Percentiles rank a stretch among this genome's conserved stretches.
phyloP scores from a whole-genome alignment of 2,797 vertebrate genomes.

The Pantherophis vulpinus region DNA sequence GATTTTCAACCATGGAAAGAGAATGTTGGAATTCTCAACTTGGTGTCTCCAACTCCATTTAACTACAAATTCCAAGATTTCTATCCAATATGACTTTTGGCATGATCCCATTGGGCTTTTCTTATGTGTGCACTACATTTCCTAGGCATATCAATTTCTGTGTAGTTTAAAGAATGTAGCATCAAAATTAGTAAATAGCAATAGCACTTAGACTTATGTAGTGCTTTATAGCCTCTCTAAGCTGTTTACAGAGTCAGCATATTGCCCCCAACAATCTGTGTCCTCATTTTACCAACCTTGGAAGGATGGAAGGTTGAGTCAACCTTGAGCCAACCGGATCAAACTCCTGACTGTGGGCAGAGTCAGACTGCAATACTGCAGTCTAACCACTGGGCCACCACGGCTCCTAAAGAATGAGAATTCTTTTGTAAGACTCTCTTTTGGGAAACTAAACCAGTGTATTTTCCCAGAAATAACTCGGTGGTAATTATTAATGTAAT shows the following conservation, averaged over 20 bases:
- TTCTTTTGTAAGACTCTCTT: neutral
- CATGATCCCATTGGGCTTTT: neutral
- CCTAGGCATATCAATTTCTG: neutral
- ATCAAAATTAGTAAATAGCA: neutral
- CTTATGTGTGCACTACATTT: neutral
- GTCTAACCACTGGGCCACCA: neutral
- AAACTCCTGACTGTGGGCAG: neutral
- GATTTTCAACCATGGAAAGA: neutral
- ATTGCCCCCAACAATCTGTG: neutral
- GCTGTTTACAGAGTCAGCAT: neutral
- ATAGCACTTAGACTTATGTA: neutral
- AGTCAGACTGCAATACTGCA: neutral
- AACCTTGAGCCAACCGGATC: neutral
- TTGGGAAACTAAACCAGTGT: neutral
- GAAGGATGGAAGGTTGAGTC: neutral
- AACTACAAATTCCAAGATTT: neutral
- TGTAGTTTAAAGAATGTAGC: neutral
- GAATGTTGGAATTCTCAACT: neutral
- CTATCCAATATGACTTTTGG: neutral
- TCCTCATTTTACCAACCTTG: neutral
- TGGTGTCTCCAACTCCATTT: neutral
- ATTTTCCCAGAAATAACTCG: neutral
- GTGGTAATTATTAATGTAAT: neutral
- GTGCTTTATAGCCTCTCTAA: neutral
- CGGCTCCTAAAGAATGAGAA: neutral